phyloP scores from a whole-genome alignment of 2,113 vertebrate genomes.

The Willisornis vidua region DNA sequence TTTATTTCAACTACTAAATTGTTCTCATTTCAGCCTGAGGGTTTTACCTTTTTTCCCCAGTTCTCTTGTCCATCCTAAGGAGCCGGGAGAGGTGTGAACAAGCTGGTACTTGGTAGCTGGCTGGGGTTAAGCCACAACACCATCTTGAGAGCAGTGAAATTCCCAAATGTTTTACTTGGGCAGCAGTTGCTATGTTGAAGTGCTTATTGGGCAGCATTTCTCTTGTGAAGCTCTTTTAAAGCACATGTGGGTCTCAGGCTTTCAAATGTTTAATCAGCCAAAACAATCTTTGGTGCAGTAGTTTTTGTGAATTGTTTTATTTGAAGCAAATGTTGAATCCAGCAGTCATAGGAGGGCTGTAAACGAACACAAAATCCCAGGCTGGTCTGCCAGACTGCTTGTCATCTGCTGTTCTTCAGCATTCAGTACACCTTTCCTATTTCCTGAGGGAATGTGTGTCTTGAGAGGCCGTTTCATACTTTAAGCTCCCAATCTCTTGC shows the following conservation, averaged over 20 bases:
- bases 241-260: background rate
- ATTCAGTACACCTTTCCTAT: background rate
- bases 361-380: background rate
- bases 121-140: background rate
- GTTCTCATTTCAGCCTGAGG: background rate
- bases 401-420: background rate
- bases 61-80: background rate
- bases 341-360: background rate
- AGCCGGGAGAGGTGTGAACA: background rate
- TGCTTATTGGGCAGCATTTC: background rate
- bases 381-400: background rate
- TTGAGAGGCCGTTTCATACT: background rate
- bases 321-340: background rate
- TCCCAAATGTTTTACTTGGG: background rate
- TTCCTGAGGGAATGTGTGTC: background rate
- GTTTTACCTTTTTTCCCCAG: background rate
- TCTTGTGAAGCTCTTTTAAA: background rate
- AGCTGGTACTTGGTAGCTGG: background rate
- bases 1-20: background rate
- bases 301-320: background rate
- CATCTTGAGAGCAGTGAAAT: background rate
- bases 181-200: background rate
- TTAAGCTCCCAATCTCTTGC: background rate
- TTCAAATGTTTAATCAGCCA: background rate
- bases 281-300: background rate